Base-by-base conservation (phyloP, 1,140 invertebrate species). In the Polyergus mexicanus region DNA sequence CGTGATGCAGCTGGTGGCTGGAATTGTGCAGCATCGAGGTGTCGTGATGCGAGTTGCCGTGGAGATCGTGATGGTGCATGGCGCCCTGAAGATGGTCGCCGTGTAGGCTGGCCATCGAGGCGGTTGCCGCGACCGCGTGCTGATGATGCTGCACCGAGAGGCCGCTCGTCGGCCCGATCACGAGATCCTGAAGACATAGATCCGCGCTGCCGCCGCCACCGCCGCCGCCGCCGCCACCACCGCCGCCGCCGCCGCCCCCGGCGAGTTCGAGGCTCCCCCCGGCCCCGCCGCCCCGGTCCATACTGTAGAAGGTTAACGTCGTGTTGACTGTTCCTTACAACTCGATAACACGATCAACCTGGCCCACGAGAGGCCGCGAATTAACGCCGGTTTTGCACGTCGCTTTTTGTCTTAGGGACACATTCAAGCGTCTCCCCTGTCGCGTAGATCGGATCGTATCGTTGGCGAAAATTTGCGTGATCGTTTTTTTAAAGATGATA, bases 171-270 rank as follows among this genome's bases (percentile, higher is more conserved):
- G 96, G 95, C 51, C 93, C 95, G 10, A 95, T 96, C 38, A 97
- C 97, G 89, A 98, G 95, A 94, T 98, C 97, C 92, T 97, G 97
- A 47, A 97, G 96, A 89, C 97, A 97, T 19, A 98, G 95, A 60
- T 94, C 97, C 96, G 41, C 92, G 95, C 95, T 96, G 96, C 96
- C 94, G 96, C 95, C 94, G 94, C 96, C 96, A 93, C 95, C 94
- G 94, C 95, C 93, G 93, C 95, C 85, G 41, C 95, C 96, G 96
- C 96, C 95, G 95, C 95, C 95, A 94, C 96, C 95, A 95, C 96
- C 96, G 94, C 96, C 95, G 95, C 96, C 96, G 92, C 94, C 96
- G 93, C 95, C 94, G 94, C 95, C 93, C 90, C 95, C 94, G 94
- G 94, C 92, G 92, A 95, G 92, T 95, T 95, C 90, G 95, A 95